Base-by-base conservation (phyloP, 2,888 invertebrate species). In the Rhamphomyia laevipes region DNA sequence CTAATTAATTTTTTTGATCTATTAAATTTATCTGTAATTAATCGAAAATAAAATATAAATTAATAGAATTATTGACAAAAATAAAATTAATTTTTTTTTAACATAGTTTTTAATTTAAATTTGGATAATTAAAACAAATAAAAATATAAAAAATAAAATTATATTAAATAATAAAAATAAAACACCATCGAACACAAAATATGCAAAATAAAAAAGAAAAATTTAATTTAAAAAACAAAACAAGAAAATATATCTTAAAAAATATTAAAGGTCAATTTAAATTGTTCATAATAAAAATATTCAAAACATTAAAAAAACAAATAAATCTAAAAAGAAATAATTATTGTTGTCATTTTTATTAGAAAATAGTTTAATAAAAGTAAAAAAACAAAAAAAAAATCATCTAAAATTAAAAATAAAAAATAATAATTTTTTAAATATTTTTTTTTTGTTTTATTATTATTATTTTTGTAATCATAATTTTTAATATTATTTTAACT, bases 151-250 rank as follows among this genome's bases (percentile, higher is more conserved):
- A n/a, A n/a, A n/a, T 48, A 47, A 42, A 50, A 13, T 44, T 50
- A 53, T 45, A 4, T 47, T 53, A 49, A 37, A 46, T 48, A 49
- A 46, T 45, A 51, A 50, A 53, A 45, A 33, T n/a, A 45, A 49
- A 54, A 44, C 55, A 38, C 15, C 44, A 46, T 33, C 18, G 21
- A 45, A 52, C 52, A 46, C 16, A 43, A 55, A n/a, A n/a, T n/a
- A n/a, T n/a, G n/a, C 43, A 46, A 33, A 46, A 21, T 51, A 33
- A 35, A 35, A n/a, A 18, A 21, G 27, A 46, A 31, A 16, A 38
- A 54, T 38, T 51, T 52, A 54, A 51, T 54, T 50, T 51, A 50
- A n/a, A 16, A 27, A 27, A n/a, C n/a, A n/a, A n/a, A n/a, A n/a
- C n/a, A n/a, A n/a, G n/a, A n/a, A 4, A 7, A 27, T 42, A 31